These are phyloP conservation scores for Bombus cullumanus DNA, from an alignment of 1,140 invertebrate genomes.

Conservation along the genomic window DNA sequence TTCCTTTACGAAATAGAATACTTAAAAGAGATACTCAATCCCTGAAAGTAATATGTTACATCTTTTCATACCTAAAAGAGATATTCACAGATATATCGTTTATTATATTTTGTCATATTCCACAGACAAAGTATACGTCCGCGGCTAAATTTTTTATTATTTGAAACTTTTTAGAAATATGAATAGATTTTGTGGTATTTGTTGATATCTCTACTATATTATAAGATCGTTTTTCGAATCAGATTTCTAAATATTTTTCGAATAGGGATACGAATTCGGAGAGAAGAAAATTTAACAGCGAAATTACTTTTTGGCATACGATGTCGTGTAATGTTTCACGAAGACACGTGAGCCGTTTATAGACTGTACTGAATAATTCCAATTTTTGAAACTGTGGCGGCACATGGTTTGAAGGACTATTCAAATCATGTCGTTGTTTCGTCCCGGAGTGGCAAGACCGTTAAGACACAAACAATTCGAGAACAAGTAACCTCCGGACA, in stretches of 20 bases:
- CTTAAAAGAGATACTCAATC: neutral
- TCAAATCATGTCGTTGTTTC: too few relatives aligned
- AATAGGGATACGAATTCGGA: neutral
- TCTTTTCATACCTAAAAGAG: neutral
- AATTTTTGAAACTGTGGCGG: too few relatives aligned
- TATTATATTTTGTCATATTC: neutral
- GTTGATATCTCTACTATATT: neutral
- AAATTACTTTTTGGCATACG: neutral
- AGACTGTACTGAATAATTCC: too few relatives aligned
- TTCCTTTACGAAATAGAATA: neutral
- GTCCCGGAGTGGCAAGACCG: too few relatives aligned
- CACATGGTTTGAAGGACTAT: too few relatives aligned
- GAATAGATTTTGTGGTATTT: neutral
- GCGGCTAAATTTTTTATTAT: neutral
- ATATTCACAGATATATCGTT: neutral
- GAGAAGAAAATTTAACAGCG: neutral
- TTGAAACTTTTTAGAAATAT: neutral
- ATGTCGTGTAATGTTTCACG: too few relatives aligned
- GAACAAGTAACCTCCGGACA: too few relatives aligned
- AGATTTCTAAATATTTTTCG: neutral
- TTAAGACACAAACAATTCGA: too few relatives aligned
- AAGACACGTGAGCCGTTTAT: neutral
- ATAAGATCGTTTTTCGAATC: neutral
- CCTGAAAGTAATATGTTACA: neutral
- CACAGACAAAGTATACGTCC: neutral